Evolutionary conservation across 2,797 vertebrate species (phyloP), one percentile per base, ranked within the genome.

Genomic region (Microctenopoma lineatum): DNA sequence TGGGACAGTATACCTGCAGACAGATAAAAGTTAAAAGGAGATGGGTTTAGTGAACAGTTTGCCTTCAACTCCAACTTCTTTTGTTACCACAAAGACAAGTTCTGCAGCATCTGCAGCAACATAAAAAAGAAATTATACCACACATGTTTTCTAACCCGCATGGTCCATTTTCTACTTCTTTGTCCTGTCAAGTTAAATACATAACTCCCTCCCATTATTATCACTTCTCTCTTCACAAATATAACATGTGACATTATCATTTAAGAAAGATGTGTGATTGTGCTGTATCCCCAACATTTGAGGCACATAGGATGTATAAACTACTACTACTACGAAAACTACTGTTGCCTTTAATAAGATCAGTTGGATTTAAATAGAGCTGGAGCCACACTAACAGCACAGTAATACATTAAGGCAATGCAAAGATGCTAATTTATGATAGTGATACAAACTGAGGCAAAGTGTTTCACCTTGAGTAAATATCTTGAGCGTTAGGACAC

Each of bases 1-100:
- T 61, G 94, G 93, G 73, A 94, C 39, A 1, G 82, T 57, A 32
- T 95, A 95, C 94, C 94, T 95, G 86, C 48, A 85, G 73, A 82
- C 21, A 80, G 41, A 68, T 47, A 5, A 42, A 15, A 42, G 63
- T 38, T 21, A 21, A 53, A 39, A 25, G 29, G 16, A 26, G 7
- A 52, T 66, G 13, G 46, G 36, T 53, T 71, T 21, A 27, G 25
- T 60, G 4, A 8, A 34, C 15, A 11, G 2, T 16, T 57, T 0
- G 4, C 8, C 7, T 34, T 2, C 11, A 26, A n/a, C 21, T 10
- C 27, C 12, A 44, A 0, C 0, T 4, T 39, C 1, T 29, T 4
- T 27, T 10, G 10, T 27, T 48, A 38, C 4, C 5, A 45, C 15
- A 42, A 7, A 4, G 27, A 46, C 27, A 16, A 29, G 46, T 62